phyloP scores from a whole-genome alignment of 2,797 vertebrate species.

The Poeciliopsis presidionis region DNA sequence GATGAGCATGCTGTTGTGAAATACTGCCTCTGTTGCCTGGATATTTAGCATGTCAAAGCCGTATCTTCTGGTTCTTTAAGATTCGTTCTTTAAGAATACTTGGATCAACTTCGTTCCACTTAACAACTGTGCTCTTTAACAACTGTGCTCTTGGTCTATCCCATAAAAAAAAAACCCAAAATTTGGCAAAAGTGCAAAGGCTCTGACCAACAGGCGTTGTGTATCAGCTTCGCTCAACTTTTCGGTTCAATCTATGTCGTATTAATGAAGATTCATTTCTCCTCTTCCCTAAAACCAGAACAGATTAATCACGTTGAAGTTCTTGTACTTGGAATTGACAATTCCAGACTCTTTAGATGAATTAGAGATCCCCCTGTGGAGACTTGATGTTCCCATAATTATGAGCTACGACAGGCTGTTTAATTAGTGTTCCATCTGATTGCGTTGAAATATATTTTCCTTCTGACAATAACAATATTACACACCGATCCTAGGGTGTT shows the following conservation, averaged over 20 bases:
- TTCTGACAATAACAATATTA: conserved; percentile 1
- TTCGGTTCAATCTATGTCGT: not conserved
- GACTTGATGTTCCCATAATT: not conserved
- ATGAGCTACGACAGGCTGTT: conserved; percentile 9
- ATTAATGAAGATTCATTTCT: not conserved
- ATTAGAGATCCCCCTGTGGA: not conserved
- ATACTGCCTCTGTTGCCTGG: not conserved
- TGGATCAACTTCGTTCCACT: not conserved
- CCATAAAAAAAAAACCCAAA: not conserved
- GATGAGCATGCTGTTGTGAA: not conserved
- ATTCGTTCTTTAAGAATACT: not conserved
- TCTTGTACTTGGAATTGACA: conserved; percentile 14
- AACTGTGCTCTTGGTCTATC: not conserved
- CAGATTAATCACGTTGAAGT: not conserved
- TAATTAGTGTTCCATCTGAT: conserved; percentile 8
- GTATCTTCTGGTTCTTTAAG: not conserved
- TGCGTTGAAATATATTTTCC: conserved; percentile 5
- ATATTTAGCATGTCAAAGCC: not conserved
- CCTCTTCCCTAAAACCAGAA: conserved; percentile 3
- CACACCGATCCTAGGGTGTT: conserved; percentile 2
- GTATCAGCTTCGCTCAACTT: not conserved
- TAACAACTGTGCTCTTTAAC: not conserved
- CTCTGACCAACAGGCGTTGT: not conserved
- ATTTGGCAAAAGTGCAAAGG: not conserved
- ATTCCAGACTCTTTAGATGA: not conserved